Evolutionary conservation across 2,797 vertebrate species (phyloP).

Genomic region (Neosilurus hyrtlii): DNA sequence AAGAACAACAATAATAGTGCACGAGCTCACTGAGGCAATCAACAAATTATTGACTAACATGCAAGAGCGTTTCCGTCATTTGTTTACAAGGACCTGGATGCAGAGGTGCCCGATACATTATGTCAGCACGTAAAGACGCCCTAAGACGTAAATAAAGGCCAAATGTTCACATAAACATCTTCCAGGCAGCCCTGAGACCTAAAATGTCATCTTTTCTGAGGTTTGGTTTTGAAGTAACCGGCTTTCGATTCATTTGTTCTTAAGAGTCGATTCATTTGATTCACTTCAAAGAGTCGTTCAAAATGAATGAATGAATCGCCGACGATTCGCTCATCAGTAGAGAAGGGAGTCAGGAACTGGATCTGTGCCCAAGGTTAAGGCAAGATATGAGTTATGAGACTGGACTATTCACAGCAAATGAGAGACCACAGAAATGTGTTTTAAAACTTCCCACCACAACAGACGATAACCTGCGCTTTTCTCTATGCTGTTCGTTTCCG

Average conservation of each 20-base stretch:
- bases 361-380: slow-evolving; percentile 38
- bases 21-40: not conserved
- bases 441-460: slow-evolving; percentile 18
- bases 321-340: slow-evolving; percentile 31
- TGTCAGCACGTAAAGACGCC: not conserved
- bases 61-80: not conserved
- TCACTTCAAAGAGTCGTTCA: slow-evolving; percentile 31
- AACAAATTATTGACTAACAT: not conserved
- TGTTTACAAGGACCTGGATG: not conserved
- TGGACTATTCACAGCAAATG: slow-evolving; percentile 32
- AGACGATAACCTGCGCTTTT: slow-evolving; percentile 51
- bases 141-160: no score
- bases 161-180: not conserved
- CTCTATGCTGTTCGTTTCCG: slow-evolving; percentile 38
- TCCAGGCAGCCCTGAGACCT: not conserved
- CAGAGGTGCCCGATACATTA: not conserved
- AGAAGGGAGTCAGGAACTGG: slow-evolving; percentile 39
- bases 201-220: not conserved
- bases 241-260: not conserved
- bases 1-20: not conserved
- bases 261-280: slow-evolving; percentile 10
- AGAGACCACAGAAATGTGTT: slow-evolving; percentile 32
- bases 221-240: not conserved
- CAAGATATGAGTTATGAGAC: slow-evolving; percentile 39
- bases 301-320: slow-evolving; percentile 21